phyloP scores from a whole-genome alignment of 92 coral and sea anemone genomes.

The Epizoanthus fatuus region DNA sequence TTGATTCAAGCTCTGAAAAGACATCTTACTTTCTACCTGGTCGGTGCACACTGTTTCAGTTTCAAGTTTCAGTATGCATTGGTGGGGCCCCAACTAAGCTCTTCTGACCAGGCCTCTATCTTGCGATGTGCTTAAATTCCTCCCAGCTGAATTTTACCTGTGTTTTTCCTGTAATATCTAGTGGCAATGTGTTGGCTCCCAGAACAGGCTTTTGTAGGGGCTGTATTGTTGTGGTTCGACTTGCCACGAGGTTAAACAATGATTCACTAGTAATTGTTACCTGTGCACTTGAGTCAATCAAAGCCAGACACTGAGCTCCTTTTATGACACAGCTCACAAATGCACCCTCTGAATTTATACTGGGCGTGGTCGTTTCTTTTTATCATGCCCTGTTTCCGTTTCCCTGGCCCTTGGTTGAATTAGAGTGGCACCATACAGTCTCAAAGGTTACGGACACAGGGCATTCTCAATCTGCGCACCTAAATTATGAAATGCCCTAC shows the following conservation, averaged over 20 bases:
- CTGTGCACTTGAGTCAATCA: slow-evolving; percentile 36
- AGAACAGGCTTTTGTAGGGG: slow-evolving; percentile 34
- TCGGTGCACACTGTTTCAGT: no score
- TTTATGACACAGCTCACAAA: slow-evolving; percentile 6
- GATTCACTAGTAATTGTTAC: slow-evolving; percentile 14
- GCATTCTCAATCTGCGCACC: no score
- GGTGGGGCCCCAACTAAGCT: background rate
- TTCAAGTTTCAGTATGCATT: slow-evolving; percentile 2
- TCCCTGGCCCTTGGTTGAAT: slow-evolving; percentile 4
- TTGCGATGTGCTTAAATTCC: background rate
- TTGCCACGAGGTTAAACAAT: background rate
- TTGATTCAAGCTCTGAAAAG: no score
- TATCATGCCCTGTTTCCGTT: slow-evolving; percentile 17
- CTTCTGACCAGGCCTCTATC: no score
- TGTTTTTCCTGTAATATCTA: background rate
- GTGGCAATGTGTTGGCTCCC: slow-evolving; percentile 29
- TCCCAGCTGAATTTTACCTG: no score
- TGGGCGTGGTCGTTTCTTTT: slow-evolving; percentile 23
- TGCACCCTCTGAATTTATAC: background rate
- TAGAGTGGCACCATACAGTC: no score
- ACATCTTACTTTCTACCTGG: no score
- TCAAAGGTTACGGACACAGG: no score
- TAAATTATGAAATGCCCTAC: no score
- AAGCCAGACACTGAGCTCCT: slow-evolving; percentile 5
- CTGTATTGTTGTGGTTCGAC: background rate